Evolutionary conservation across 2,113 vertebrate species (phyloP).

Genomic region (Plecturocebus donacophilus): DNA sequence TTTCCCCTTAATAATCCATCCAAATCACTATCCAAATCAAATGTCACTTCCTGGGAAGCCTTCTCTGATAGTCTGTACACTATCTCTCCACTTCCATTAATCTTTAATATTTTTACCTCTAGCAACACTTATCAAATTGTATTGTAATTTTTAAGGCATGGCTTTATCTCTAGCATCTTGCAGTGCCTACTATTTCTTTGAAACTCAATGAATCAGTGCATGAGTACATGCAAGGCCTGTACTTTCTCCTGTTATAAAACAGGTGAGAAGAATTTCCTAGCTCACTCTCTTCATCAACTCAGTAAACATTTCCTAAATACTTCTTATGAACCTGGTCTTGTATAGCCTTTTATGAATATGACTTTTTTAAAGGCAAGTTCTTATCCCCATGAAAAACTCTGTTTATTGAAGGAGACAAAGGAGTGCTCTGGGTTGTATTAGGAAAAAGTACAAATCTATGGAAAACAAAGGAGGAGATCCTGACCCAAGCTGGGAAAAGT

Average conservation of each 20-base stretch:
- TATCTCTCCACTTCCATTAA: background rate
- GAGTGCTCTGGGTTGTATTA: background rate
- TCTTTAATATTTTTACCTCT: conserved; percentile 25
- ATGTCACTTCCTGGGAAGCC: background rate
- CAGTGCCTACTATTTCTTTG: background rate
- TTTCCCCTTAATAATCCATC: background rate
- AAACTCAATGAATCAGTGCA: background rate
- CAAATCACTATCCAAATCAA: background rate
- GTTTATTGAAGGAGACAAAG: background rate
- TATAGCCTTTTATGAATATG: background rate
- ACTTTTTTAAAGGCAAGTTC: background rate
- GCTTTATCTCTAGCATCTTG: background rate
- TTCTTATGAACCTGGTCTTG: background rate
- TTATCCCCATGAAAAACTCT: background rate
- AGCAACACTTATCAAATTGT: background rate
- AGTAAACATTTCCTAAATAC: background rate
- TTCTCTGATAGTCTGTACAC: background rate
- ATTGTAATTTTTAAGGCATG: background rate
- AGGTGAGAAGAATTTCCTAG: background rate
- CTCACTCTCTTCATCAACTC: background rate
- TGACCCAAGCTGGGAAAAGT: background rate
- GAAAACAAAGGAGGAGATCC: background rate
- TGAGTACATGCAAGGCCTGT: background rate
- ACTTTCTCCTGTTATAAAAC: conserved; percentile 1
- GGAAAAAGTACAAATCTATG: background rate